Evolutionary conservation across 2,113 vertebrate species (phyloP).

Genomic region (Apeltes quadracus): DNA sequence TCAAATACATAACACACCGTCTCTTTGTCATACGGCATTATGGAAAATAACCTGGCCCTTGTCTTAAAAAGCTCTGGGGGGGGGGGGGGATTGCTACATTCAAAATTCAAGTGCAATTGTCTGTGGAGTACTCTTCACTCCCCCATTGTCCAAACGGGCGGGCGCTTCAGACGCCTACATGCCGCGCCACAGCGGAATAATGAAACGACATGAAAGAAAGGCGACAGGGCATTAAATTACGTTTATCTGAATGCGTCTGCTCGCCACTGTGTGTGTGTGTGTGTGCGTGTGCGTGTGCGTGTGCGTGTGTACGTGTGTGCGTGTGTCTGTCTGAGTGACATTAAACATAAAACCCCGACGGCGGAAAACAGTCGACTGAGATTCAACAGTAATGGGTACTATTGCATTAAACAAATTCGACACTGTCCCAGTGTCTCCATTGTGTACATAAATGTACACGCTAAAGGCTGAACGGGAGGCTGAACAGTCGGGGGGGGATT

Average conservation of each 20-base stretch:
- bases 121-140: conserved; percentile 70
- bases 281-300: conserved; percentile 16
- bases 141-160: conserved; percentile 66
- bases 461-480: neutral
- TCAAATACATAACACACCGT: conserved; percentile 63
- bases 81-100: conserved; percentile 49
- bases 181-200: conserved; percentile 66
- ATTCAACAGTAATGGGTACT: conserved; percentile 58
- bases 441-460: conserved; percentile 1
- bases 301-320: conserved; percentile 52
- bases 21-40: conserved; percentile 42
- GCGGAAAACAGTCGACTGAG: conserved; percentile 66
- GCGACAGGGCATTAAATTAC: conserved; percentile 68
- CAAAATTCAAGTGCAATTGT: conserved; percentile 73
- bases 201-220: conserved; percentile 67
- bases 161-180: conserved; percentile 71
- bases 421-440: conserved; percentile 24
- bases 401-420: conserved; percentile 60
- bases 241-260: conserved; percentile 62
- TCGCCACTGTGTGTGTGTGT: conserved; percentile 13
- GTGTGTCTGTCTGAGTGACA: conserved; percentile 57
- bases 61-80: conserved; percentile 48
- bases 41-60: conserved; percentile 66
- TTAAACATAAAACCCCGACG: conserved; percentile 55
- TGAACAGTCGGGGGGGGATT: too few relatives aligned